These are phyloP conservation scores for Plebejus anna DNA, from an alignment of 2,888 invertebrate species.

Conservation along the genomic window DNA sequence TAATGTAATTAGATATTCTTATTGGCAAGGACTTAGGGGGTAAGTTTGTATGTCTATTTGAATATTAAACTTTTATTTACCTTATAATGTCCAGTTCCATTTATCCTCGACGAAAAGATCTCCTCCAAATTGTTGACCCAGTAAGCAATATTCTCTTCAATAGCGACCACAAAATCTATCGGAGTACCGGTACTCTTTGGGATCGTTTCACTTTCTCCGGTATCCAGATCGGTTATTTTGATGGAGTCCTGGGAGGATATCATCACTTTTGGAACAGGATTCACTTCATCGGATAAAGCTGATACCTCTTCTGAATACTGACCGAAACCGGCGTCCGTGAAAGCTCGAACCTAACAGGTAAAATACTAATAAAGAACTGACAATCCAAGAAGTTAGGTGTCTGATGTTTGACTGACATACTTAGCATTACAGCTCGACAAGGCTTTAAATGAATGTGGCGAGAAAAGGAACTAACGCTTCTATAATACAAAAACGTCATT, in stretches of 20 bases:
- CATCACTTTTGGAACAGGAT: slow-evolving; percentile 88
- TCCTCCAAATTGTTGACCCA: slow-evolving; percentile 91
- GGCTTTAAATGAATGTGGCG: no score
- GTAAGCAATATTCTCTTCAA: slow-evolving; percentile 86
- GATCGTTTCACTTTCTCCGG: slow-evolving; percentile 80
- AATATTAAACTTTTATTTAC: slow-evolving; percentile 41
- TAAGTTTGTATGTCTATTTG: no score
- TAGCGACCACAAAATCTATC: slow-evolving; percentile 83
- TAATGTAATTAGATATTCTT: no score
- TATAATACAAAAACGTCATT: no score
- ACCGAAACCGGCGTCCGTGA: slow-evolving; percentile 88
- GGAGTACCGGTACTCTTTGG: slow-evolving; percentile 84
- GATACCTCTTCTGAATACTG: slow-evolving; percentile 83
- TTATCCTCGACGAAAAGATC: slow-evolving; percentile 81
- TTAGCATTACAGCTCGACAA: no score
- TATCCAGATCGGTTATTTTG: slow-evolving; percentile 87
- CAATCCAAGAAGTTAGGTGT: no score
- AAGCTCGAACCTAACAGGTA: slow-evolving; percentile 84
- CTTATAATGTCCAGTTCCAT: slow-evolving; percentile 74
- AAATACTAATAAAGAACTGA: no score
- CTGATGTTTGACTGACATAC: no score
- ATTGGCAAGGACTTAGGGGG: no score
- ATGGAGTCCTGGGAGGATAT: slow-evolving; percentile 87
- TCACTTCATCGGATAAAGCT: slow-evolving; percentile 82
- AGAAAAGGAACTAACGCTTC: no score